These are phyloP conservation scores for Callaeas wilsoni DNA, from an alignment of 2,113 vertebrate genomes.

Conservation along the genomic window DNA sequence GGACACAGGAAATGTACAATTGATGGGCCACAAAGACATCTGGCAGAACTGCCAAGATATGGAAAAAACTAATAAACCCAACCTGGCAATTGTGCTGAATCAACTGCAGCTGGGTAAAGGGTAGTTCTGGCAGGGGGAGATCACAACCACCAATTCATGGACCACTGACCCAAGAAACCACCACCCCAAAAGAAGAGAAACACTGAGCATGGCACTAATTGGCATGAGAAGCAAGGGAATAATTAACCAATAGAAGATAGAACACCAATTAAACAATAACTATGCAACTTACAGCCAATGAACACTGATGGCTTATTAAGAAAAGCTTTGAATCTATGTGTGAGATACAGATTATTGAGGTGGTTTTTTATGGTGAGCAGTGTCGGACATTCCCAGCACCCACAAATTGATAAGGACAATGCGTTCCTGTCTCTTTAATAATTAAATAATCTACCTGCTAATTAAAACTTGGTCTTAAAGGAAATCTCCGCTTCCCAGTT, in stretches of 20 bases:
- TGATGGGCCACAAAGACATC: too few relatives aligned
- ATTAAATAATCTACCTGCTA: slow-evolving; percentile 19
- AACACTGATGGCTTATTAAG: not conserved
- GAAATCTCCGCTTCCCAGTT: not conserved
- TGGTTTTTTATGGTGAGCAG: not conserved
- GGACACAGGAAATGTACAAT: not conserved
- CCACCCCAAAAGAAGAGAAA: not conserved
- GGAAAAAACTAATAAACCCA: not conserved
- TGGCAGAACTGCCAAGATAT: not conserved
- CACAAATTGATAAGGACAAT: not conserved
- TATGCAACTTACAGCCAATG: not conserved
- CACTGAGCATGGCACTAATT: not conserved
- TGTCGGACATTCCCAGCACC: not conserved
- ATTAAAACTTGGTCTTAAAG: slow-evolving; percentile 34
- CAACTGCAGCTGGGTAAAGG: not conserved
- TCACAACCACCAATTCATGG: not conserved
- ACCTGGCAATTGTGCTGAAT: not conserved
- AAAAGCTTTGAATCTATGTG: not conserved
- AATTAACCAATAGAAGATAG: not conserved
- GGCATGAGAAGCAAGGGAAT: not conserved
- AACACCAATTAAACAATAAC: not conserved
- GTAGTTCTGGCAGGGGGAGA: not conserved
- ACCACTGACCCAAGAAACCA: not conserved
- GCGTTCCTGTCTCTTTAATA: not conserved
- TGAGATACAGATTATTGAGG: not conserved